phyloP scores from a whole-genome alignment of 2,888 invertebrate genomes.

The Rutpela maculata region DNA sequence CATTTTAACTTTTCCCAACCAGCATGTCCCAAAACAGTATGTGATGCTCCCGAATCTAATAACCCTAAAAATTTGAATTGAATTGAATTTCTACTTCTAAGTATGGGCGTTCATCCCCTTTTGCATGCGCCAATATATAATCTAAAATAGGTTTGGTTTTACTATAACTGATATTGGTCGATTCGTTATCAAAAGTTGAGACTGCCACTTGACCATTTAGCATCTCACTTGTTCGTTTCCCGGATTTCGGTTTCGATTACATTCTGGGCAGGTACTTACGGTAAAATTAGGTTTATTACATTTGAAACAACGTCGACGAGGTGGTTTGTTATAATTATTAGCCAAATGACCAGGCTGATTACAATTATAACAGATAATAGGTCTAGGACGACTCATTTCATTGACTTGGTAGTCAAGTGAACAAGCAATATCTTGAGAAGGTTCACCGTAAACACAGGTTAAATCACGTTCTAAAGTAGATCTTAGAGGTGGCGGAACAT shows the following conservation, averaged over 20 bases:
- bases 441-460: slow-evolving; percentile 17
- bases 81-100: slow-evolving; percentile 6
- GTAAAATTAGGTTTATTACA: slow-evolving; percentile 42
- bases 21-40: slow-evolving; percentile 5
- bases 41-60: slow-evolving; percentile 12
- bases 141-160: slow-evolving; percentile 20
- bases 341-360: slow-evolving; percentile 35
- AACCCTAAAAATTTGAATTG: slow-evolving; percentile 4
- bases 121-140: slow-evolving; percentile 29
- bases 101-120: slow-evolving; percentile 7
- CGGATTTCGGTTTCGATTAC: slow-evolving; percentile 5
- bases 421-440: neutral
- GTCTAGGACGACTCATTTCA: neutral
- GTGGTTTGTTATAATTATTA: slow-evolving; percentile 30
- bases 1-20: slow-evolving; percentile 6
- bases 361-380: slow-evolving; percentile 40
- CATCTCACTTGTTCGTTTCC: slow-evolving; percentile 3
- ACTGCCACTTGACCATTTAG: slow-evolving; percentile 5
- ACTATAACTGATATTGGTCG: slow-evolving; percentile 5
- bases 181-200: neutral
- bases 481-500: slow-evolving; percentile 17
- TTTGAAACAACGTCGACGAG: slow-evolving; percentile 34
- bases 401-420: neutral
- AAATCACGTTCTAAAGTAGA: slow-evolving; percentile 43
- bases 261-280: slow-evolving; percentile 45